phyloP scores from a whole-genome alignment of 2,888 invertebrate genomes.

The Theodoxus fluviatilis region DNA sequence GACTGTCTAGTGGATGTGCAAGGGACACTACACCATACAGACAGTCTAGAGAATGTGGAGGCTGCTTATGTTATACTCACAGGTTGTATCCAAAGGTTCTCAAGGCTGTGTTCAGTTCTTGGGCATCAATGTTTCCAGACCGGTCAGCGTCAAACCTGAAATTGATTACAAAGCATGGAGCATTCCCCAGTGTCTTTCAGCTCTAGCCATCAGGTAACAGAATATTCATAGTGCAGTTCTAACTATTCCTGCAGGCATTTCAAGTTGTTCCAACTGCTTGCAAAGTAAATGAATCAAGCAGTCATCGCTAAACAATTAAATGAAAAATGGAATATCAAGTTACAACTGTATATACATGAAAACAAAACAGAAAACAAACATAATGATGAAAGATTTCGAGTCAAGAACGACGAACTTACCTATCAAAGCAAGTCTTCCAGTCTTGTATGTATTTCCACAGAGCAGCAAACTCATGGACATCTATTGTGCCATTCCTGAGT shows the following conservation, averaged over 20 bases:
- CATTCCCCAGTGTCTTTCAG: background rate
- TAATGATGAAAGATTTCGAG: background rate
- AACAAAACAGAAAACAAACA: background rate
- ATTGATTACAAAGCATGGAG: conserved; percentile 16
- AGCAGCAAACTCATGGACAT: conserved; percentile 63
- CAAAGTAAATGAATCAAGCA: background rate
- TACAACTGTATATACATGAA: background rate
- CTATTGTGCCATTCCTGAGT: conserved; percentile 63
- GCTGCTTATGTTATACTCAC: conserved; percentile 55
- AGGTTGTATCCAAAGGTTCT: conserved; percentile 64
- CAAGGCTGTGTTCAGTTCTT: conserved; percentile 62
- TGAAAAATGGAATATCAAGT: background rate
- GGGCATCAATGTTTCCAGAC: conserved; percentile 64
- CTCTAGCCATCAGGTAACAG: background rate
- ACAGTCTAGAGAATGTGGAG: too few species aligned
- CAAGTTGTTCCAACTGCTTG: background rate
- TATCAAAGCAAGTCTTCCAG: conserved; percentile 65
- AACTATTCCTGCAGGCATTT: background rate
- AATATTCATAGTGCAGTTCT: background rate
- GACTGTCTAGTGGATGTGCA: too few species aligned
- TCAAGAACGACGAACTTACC: conserved; percentile 44
- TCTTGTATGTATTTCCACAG: conserved; percentile 66
- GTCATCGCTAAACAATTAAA: background rate
- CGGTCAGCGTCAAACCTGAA: conserved; percentile 64
- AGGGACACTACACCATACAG: too few species aligned